Evolutionary conservation across 1,140 invertebrate genomes (phyloP).

Genomic region (Diploscapter pachys): DNA sequence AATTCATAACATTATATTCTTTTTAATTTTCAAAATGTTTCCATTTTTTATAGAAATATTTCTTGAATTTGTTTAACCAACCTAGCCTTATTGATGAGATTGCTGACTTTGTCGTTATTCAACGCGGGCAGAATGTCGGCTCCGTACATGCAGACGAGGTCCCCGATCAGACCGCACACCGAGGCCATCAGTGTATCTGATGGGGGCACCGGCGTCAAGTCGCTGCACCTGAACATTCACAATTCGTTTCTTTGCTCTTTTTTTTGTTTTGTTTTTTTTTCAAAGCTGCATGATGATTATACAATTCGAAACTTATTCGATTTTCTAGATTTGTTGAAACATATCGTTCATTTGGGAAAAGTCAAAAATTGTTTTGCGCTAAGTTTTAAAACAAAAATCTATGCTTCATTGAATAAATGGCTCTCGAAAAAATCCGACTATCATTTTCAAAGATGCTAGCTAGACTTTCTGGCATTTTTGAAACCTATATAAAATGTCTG

Average conservation of each 20-base stretch:
- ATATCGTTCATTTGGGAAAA: no score
- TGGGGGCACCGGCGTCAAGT: slow-evolving; percentile 14
- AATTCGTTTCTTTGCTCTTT: slow-evolving; percentile 2
- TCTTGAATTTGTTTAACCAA: no score
- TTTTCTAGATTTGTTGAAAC: slow-evolving; percentile 1
- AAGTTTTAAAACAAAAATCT: no score
- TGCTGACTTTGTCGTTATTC: slow-evolving; percentile 10
- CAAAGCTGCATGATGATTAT: slow-evolving; percentile 11
- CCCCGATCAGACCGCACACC: slow-evolving; percentile 63
- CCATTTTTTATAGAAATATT: no score
- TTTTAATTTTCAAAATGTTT: no score
- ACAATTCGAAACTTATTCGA: neutral
- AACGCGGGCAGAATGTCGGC: slow-evolving; percentile 58
- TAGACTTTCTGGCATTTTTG: no score
- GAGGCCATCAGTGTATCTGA: slow-evolving; percentile 27
- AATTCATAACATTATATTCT: neutral
- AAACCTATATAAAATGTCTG: no score
- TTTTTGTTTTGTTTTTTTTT: neutral
- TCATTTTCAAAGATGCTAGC: no score
- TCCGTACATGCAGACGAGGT: slow-evolving; percentile 86
- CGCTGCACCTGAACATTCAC: slow-evolving; percentile 12
- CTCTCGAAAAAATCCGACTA: no score
- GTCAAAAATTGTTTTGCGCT: no score
- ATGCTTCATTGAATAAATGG: no score
- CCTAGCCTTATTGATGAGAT: slow-evolving; percentile 3